Evolutionary conservation across 2,113 vertebrate species (phyloP).

Genomic region (Ameiurus melas): DNA sequence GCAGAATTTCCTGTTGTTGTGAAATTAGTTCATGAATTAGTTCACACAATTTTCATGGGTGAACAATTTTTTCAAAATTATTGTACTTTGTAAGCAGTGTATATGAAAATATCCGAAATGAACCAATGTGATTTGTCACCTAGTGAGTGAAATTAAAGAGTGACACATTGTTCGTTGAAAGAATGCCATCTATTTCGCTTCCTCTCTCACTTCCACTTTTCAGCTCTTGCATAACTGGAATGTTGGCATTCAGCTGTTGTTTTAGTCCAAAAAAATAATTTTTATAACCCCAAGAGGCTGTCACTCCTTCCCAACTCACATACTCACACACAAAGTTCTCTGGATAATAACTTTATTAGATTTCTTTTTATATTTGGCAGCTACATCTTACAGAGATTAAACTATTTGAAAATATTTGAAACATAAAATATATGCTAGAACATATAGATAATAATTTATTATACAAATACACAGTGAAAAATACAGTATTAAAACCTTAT

Average conservation of each 20-base stretch:
- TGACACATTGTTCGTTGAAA: background rate
- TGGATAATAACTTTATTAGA: constrained; percentile 35
- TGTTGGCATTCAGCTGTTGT: constrained; percentile 6
- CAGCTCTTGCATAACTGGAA: background rate
- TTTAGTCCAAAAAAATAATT: background rate
- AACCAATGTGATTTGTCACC: background rate
- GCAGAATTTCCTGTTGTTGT: background rate
- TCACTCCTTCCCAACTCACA: constrained; percentile 24
- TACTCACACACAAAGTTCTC: background rate
- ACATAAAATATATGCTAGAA: background rate
- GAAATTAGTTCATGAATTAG: background rate
- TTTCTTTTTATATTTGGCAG: background rate
- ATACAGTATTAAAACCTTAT: background rate
- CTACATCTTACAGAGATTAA: background rate
- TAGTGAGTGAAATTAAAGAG: no score
- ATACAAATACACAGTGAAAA: constrained; percentile 6
- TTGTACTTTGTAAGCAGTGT: background rate
- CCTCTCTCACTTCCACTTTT: background rate
- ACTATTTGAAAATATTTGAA: constrained; percentile 21
- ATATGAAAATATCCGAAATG: background rate
- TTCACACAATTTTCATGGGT: background rate
- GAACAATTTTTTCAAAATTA: background rate
- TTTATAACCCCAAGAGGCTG: background rate
- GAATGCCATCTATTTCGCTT: background rate
- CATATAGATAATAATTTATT: constrained; percentile 11